These are phyloP conservation scores for Lucinisca nassula DNA, from an alignment of 2,888 invertebrate genomes.

Conservation along the genomic window DNA sequence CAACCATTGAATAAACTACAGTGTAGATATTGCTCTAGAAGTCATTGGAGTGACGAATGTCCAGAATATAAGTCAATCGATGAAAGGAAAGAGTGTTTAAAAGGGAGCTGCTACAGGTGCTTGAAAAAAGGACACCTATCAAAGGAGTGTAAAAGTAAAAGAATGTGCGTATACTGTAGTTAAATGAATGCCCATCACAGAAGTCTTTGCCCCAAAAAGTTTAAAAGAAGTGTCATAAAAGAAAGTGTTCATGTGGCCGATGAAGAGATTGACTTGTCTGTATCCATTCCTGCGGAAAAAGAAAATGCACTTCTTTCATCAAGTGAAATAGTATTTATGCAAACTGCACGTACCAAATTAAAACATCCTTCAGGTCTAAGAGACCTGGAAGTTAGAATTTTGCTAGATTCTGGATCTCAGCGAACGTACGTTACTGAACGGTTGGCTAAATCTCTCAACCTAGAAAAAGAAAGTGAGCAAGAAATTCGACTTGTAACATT, in stretches of 20 bases:
- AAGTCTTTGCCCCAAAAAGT: background rate
- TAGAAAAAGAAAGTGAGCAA: slow-evolving; percentile 1
- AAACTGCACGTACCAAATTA: background rate
- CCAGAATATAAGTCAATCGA: background rate
- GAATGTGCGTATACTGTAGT: background rate
- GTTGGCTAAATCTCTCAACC: background rate
- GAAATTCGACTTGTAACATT: slow-evolving; percentile 19
- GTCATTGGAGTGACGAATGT: slow-evolving; percentile 14
- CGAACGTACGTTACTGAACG: slow-evolving; percentile 9
- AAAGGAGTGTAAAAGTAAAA: background rate
- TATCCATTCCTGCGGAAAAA: too few species aligned
- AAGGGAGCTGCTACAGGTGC: background rate
- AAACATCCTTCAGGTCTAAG: background rate
- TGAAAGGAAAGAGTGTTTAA: background rate
- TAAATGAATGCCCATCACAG: background rate
- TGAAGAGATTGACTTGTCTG: too few species aligned
- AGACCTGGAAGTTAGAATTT: background rate
- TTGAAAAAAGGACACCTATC: background rate
- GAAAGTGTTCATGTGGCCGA: background rate
- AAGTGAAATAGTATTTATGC: slow-evolving; percentile 14
- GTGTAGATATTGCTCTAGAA: background rate
- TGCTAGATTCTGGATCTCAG: slow-evolving; percentile 25
- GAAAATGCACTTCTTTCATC: background rate
- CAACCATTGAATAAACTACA: background rate
- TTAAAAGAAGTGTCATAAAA: background rate